Evolutionary conservation across 2,888 invertebrate genomes (phyloP), one percentile per base, ranked within the genome.

Genomic region (Eupithecia dodoneata): DNA sequence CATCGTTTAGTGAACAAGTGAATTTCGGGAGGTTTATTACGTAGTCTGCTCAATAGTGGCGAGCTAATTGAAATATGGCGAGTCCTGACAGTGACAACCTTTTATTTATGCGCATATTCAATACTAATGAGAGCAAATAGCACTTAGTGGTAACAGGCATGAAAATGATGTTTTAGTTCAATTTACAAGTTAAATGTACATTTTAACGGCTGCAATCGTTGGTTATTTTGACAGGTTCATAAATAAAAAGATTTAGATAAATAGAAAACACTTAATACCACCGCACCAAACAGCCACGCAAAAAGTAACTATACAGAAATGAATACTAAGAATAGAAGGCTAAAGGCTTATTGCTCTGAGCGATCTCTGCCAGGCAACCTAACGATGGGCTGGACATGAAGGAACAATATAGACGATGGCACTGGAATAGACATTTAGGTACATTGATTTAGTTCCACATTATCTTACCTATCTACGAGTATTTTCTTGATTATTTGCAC

Each of bases 1-100:
- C 88, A 81, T 84, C 82, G 85, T 86, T 89, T 88, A 88, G 85
- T 82, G 80, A 72, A 70, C 71, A 78, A 74, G 71, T 79, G 79
- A 75, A 83, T 81, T 81, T 80, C 78, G 76, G 70, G 70, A 78
- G 81, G 83, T 83, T 80, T 77, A 80, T 76, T 79, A 82, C 82
- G 79, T 73, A 72, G 66, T 72, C 74, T 71, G 45, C 52, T n/a
- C 13, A 47, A 47, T 59, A 49, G 47, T 76, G 49, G 44, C 18
- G 44, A 59, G 66, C 15, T 77, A 75, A 76, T 76, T 73, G 59
- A 59, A 55, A 75, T 75, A 74, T 76, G 72, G 73, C 72, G 74
- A 74, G 71, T 73, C 49, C 49, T 73, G 77, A 77, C 73, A 71
- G 59, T 78, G 78, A 76, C 75, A 75, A 67, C 73, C 67, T 71